A percentile compares a stretch with the other conserved stretches of the same genome.
Conservation (phyloP, 2,113 vertebrate genomes). For the Cacatua alba region DNA sequence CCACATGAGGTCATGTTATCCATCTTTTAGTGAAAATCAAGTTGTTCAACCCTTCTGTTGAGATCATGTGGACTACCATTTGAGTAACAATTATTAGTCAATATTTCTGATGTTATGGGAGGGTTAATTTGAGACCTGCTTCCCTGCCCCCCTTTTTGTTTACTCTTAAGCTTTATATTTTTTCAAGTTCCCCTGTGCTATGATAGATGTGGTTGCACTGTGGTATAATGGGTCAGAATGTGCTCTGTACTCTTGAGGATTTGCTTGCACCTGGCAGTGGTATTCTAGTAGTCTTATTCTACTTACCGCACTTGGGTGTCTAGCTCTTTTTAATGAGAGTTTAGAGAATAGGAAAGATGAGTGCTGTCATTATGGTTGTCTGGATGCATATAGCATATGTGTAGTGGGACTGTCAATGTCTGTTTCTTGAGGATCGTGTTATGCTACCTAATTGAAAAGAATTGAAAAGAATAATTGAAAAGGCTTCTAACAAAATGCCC, state of each 20-base stretch:
- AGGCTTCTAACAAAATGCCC: neutral
- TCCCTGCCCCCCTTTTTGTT: neutral
- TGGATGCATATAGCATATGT: neutral
- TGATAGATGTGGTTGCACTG: neutral
- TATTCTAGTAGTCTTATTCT: neutral
- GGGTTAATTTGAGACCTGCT: neutral
- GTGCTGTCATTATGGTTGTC: neutral
- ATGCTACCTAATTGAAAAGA: neutral
- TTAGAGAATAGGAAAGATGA: neutral
- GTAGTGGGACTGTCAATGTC: rapidly evolving
- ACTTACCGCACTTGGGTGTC: neutral
- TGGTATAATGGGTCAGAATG: neutral
- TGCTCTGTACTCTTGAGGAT: neutral
- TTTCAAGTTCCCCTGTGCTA: neutral
- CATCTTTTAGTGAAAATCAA: neutral
- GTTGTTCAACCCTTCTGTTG: neutral
- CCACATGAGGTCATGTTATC: neutral
- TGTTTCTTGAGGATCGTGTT: neutral
- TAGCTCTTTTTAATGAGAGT: neutral
- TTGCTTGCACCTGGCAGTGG: neutral
- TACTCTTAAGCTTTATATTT: neutral
- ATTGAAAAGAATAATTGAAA: neutral
- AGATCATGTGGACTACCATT: neutral
- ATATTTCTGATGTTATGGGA: neutral
- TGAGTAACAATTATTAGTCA: neutral